Evolutionary conservation across 2,113 vertebrate genomes (phyloP), one percentile per base, ranked within the genome.

Genomic region (Mesembrinibis cayennensis): DNA sequence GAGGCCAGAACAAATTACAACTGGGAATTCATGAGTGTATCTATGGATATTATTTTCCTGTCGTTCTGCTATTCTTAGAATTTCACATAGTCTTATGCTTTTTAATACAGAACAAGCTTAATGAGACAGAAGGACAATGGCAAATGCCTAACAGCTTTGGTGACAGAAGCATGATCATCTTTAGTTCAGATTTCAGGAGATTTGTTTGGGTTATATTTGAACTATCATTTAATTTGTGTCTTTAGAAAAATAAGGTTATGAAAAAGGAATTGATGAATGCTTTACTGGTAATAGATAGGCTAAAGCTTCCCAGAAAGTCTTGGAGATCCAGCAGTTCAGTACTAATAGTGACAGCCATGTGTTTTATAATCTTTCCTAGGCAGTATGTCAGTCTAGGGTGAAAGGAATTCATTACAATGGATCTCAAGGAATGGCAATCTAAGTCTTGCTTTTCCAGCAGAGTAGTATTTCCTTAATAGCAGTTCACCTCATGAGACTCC

Each of bases 41-140:
- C 84, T 93, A 49, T 84, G 74, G 70, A 47, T 93, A 62, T 72
- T 89, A 70, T 95, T 95, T 97, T 95, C 91, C 83, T 61, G 30
- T 56, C 80, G 13, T 81, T 87, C 27, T 79, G 45, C 56, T 70
- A 80, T 90, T 97, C 55, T 89, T 95, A 94, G 71, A 62, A 55
- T 85, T 89, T 79, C 53, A 65, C 16, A 11, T 29, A 63, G 25
- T 72, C 50, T 82, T 82, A 32, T 8, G 8, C 72, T 79, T 87
- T 67, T 91, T 76, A 94, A 88, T 80, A 82, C 30, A 52, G 82
- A 85, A 69, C 16, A 82, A 81, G 34, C 32, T 50, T 58, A 74
- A 3, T 49, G 65, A 82, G 55, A 78, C 34, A 59, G 72, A 55
- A 87, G 32, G 38, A 73, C 29, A 85, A 26, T 15, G 9, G 47